Evolutionary conservation across 2,797 vertebrate species (phyloP).

Genomic region (Acridotheres tristis): DNA sequence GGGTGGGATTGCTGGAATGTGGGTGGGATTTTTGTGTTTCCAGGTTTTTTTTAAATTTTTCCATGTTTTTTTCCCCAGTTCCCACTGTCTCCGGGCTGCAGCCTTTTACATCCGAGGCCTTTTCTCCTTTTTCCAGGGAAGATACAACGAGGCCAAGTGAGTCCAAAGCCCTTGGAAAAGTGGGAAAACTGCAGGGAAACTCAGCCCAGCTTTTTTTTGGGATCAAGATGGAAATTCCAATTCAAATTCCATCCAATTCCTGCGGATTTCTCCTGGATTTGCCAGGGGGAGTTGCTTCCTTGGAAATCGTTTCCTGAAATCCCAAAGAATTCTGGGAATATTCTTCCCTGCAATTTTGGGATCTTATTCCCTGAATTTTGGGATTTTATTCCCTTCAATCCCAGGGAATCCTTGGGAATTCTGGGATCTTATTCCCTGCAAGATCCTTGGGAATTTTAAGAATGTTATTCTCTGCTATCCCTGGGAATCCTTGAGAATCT

Average conservation of each 20-base stretch:
- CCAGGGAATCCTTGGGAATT: background rate
- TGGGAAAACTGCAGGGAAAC: background rate
- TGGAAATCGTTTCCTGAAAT: background rate
- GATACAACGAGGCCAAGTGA: slow-evolving; percentile 98
- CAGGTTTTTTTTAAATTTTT: background rate
- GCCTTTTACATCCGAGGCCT: slow-evolving; percentile 98
- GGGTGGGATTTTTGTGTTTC: background rate
- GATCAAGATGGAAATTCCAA: background rate
- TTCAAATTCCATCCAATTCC: background rate
- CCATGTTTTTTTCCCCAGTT: slow-evolving; percentile 70
- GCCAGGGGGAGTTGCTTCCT: rapidly evolving
- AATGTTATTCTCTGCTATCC: too few species aligned
- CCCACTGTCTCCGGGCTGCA: slow-evolving; percentile 94
- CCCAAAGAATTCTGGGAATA: background rate
- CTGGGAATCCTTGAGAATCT: too few species aligned
- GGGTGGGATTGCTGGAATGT: background rate
- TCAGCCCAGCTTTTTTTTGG: too few species aligned
- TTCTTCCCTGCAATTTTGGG: background rate
- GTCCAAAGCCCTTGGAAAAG: background rate
- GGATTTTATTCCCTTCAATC: background rate
- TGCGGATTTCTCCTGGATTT: background rate
- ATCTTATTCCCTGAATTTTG: background rate
- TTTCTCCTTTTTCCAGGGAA: slow-evolving; percentile 97
- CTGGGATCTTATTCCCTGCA: background rate
- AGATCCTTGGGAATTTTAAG: background rate